Conservation (phyloP, 2,797 vertebrate genomes). For the Enteromius afrohamiltoni region DNA sequence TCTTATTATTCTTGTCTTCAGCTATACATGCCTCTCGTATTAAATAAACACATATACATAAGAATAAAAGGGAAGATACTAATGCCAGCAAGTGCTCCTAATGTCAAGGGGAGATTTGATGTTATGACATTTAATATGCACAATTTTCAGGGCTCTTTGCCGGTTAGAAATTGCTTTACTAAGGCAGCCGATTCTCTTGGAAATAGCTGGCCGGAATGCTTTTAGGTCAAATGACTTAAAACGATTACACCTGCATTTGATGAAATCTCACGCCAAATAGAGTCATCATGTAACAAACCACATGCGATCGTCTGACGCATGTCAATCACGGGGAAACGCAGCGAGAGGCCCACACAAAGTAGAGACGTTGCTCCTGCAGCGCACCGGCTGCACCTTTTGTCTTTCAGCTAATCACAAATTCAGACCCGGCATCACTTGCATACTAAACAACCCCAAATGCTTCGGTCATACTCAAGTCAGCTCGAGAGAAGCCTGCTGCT, state of each 20-base stretch:
- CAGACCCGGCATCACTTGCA: conserved; percentile 61
- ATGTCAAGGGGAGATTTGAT: conserved; percentile 6
- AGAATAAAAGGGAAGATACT: background rate
- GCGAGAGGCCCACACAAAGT: conserved; percentile 40
- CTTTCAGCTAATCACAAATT: conserved; percentile 63
- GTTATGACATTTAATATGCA: conserved; percentile 21
- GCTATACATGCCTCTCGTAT: conserved; percentile 7
- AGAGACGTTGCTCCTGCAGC: conserved; percentile 52
- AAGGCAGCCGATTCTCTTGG: background rate
- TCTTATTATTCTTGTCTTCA: conserved; percentile 6
- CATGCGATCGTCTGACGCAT: conserved; percentile 35
- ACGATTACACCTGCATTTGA: conserved; percentile 6
- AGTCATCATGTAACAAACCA: conserved; percentile 18
- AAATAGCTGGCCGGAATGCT: background rate
- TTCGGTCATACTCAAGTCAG: conserved; percentile 45
- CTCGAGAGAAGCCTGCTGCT: conserved; percentile 45
- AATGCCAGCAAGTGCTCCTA: conserved; percentile 11
- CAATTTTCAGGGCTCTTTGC: conserved; percentile 9
- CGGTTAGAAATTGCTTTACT: conserved; percentile 4
- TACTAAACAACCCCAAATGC: conserved; percentile 57
- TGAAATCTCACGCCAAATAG: conserved; percentile 14
- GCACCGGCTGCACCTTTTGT: conserved; percentile 58
- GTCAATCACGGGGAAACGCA: conserved; percentile 49
- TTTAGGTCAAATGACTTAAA: conserved; percentile 15
- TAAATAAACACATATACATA: conserved; percentile 6